Conservation (phyloP, 2,888 invertebrate genomes). For the Lypha dubia region DNA sequence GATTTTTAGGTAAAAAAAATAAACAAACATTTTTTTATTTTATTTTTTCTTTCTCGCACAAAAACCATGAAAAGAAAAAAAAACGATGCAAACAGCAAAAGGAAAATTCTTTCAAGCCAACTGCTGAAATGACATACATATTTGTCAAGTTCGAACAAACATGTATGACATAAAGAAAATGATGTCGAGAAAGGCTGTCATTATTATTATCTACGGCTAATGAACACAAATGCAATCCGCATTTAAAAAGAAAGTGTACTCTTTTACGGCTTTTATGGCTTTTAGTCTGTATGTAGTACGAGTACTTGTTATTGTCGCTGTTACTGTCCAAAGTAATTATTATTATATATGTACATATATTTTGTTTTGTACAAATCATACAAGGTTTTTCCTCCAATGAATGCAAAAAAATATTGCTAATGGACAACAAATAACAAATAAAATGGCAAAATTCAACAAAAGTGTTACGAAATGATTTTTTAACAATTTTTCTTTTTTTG, state of each 20-base stretch:
- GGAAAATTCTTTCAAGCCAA: slow-evolving; percentile 16
- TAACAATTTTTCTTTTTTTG: neutral
- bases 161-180: slow-evolving; percentile 8
- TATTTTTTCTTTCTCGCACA: neutral
- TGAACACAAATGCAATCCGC: slow-evolving; percentile 8
- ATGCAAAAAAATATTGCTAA: slow-evolving; percentile 30
- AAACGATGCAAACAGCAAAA: neutral
- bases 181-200: neutral
- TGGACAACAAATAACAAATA: slow-evolving; percentile 17
- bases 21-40: slow-evolving; percentile 25
- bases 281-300: too few species aligned
- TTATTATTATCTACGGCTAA: slow-evolving; percentile 29
- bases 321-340: slow-evolving; percentile 32
- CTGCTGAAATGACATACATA: slow-evolving; percentile 38
- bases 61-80: neutral
- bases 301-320: slow-evolving; percentile 1
- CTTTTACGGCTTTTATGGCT: neutral
- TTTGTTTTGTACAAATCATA: slow-evolving; percentile 10
- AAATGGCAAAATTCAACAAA: slow-evolving; percentile 25
- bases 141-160: slow-evolving; percentile 49
- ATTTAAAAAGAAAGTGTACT: slow-evolving; percentile 37
- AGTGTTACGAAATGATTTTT: slow-evolving; percentile 51
- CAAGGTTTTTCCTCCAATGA: slow-evolving; percentile 18
- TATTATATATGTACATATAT: too few species aligned
- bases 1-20: slow-evolving; percentile 18